These are phyloP conservation scores for Lipotes vexillifer DNA, from an alignment of 2,113 vertebrate genomes.

Conservation along the genomic window DNA sequence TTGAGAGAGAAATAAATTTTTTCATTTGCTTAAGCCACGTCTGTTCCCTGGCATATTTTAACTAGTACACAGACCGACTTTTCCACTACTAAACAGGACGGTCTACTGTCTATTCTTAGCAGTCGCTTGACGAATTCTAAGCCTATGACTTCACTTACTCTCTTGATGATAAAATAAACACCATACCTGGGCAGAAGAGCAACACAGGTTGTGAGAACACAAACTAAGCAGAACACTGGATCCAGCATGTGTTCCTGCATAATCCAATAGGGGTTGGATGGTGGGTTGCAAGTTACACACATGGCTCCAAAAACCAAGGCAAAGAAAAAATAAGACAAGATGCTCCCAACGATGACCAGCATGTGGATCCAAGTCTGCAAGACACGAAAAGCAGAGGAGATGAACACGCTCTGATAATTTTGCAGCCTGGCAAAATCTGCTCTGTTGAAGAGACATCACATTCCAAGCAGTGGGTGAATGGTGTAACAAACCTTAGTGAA, in stretches of 20 bases:
- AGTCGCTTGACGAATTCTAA: neutral
- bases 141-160: neutral
- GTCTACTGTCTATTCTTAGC: neutral
- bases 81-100: neutral
- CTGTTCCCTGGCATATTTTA: neutral
- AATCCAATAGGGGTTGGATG: constrained; percentile 87
- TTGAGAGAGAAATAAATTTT: neutral
- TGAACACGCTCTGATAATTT: rapidly evolving
- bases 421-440: neutral
- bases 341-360: constrained; percentile 81
- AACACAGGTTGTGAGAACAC: constrained; percentile 81
- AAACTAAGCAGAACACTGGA: constrained; percentile 88
- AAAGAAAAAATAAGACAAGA: constrained; percentile 85
- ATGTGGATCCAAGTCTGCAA: constrained; percentile 91
- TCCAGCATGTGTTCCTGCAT: constrained; percentile 85
- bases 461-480: neutral
- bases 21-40: neutral
- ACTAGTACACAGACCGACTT: neutral
- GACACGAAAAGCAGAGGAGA: neutral
- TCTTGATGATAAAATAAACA: neutral
- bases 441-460: neutral
- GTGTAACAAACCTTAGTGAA: neutral
- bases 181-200: constrained; percentile 92
- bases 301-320: constrained; percentile 82
- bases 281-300: constrained; percentile 86